phyloP scores from a whole-genome alignment of 2,113 vertebrate genomes.

The Bufo bufo region DNA sequence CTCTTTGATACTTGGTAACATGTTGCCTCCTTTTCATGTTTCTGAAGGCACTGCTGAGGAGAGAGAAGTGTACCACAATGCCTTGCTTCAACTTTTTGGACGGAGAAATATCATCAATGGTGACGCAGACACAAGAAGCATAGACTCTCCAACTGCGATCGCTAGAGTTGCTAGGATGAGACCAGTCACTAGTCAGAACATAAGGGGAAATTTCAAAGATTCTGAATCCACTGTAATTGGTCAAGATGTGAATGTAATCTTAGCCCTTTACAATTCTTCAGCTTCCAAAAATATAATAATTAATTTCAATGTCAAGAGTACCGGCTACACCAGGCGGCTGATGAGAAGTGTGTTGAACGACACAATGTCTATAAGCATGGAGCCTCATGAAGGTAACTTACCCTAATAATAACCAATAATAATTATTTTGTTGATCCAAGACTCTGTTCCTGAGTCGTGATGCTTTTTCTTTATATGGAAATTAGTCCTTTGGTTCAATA shows the following conservation, averaged over 20 bases:
- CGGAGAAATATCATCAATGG: background rate
- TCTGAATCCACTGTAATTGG: slow-evolving; percentile 70
- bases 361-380: slow-evolving; percentile 65
- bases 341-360: slow-evolving; percentile 73
- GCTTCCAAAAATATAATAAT: slow-evolving; percentile 66
- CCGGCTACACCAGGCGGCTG: slow-evolving; percentile 71
- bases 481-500: too few species aligned
- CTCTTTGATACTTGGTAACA: background rate
- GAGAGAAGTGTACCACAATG: slow-evolving; percentile 70
- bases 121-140: background rate
- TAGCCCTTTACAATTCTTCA: slow-evolving; percentile 67
- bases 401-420: too few species aligned
- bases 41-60: slow-evolving; percentile 73
- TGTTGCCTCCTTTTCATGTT: background rate
- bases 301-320: slow-evolving; percentile 69
- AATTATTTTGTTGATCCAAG: too few species aligned
- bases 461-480: too few species aligned
- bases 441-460: too few species aligned
- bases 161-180: slow-evolving; percentile 25
- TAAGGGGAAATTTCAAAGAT: slow-evolving; percentile 74
- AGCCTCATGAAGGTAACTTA: slow-evolving; percentile 68
- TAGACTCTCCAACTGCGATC: background rate
- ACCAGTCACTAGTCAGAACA: slow-evolving; percentile 63
- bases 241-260: slow-evolving; percentile 69
- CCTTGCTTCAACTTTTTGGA: slow-evolving; percentile 66